A percentile compares a stretch with the other conserved stretches of the same genome.
Conservation (phyloP, 64 coral and sea anemone genomes). For the Montipora capricornis region DNA sequence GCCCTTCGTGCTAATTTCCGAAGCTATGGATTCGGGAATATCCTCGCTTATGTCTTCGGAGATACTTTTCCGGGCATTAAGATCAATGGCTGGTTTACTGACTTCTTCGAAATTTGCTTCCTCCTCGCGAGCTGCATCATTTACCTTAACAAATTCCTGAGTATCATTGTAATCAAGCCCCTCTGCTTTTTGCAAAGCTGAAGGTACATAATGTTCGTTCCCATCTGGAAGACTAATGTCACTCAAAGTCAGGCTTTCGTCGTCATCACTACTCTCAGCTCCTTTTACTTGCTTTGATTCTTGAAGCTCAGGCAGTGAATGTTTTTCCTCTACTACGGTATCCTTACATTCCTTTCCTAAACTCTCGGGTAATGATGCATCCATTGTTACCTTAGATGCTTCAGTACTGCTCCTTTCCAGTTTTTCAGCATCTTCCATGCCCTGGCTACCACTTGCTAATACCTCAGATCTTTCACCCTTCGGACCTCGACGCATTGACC, state of each 20-base stretch:
- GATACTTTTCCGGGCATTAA: not conserved
- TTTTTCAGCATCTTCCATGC: not conserved
- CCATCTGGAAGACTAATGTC: slow-evolving; percentile 47
- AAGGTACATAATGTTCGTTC: slow-evolving; percentile 7
- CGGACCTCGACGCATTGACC: not conserved
- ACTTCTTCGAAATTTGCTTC: not conserved
- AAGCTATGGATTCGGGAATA: slow-evolving; percentile 9
- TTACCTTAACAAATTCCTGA: not conserved
- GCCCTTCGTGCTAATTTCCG: not conserved
- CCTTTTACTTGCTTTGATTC: not conserved
- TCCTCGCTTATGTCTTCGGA: slow-evolving; percentile 39
- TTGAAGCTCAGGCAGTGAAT: not conserved
- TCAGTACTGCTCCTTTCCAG: not conserved
- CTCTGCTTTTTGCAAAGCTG: not conserved
- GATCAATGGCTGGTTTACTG: slow-evolving; percentile 16
- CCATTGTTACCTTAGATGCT: not conserved
- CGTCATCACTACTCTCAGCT: not conserved
- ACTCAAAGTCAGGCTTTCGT: slow-evolving; percentile 46
- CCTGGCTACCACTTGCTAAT: not conserved
- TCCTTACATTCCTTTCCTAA: not conserved
- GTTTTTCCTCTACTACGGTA: not conserved
- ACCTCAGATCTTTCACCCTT: not conserved
- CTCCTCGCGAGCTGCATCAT: not conserved
- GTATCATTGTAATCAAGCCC: not conserved
- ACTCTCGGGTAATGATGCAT: not conserved